Evolutionary conservation across 2,797 vertebrate species (phyloP).

Genomic region (Coregonus ussuriensis): DNA sequence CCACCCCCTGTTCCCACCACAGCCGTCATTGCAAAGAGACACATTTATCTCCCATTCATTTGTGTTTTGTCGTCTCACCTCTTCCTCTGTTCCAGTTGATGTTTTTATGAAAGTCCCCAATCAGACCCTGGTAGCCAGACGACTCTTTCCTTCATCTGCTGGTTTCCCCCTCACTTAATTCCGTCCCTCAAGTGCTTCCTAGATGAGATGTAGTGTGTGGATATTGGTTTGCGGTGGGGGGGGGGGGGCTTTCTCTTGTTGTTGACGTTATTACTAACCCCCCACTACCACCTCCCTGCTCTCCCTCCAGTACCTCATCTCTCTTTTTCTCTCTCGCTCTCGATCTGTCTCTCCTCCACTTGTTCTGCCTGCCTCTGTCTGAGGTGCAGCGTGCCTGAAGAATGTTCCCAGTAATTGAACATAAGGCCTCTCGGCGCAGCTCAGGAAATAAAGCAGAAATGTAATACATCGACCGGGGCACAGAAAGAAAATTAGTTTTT

Average conservation of each 20-base stretch:
- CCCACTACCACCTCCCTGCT: neutral
- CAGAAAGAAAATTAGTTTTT: slow-evolving; percentile 56
- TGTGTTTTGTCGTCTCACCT: slow-evolving; percentile 24
- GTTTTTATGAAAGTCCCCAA: slow-evolving; percentile 42
- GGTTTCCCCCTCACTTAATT: slow-evolving; percentile 48
- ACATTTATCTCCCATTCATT: slow-evolving; percentile 19
- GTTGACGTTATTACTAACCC: slow-evolving; percentile 33
- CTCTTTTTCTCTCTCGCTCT: too few species aligned
- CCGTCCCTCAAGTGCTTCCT: slow-evolving; percentile 64
- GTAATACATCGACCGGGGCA: slow-evolving; percentile 61
- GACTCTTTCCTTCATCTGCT: neutral
- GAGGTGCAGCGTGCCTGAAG: slow-evolving; percentile 26
- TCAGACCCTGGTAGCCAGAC: slow-evolving; percentile 22
- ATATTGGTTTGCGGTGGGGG: slow-evolving; percentile 69
- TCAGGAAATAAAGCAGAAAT: slow-evolving; percentile 68
- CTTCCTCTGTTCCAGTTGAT: slow-evolving; percentile 29
- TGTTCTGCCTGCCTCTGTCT: slow-evolving; percentile 5
- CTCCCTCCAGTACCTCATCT: too few species aligned
- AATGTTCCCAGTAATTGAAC: slow-evolving; percentile 81
- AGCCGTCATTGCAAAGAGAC: neutral
- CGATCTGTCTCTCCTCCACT: neutral
- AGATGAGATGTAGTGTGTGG: slow-evolving; percentile 66
- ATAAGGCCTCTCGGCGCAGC: slow-evolving; percentile 63
- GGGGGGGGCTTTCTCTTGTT: slow-evolving; percentile 41
- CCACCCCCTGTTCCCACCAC: neutral